Base-by-base conservation (phyloP, 2,888 invertebrate species). In the Mayetiola destructor region DNA sequence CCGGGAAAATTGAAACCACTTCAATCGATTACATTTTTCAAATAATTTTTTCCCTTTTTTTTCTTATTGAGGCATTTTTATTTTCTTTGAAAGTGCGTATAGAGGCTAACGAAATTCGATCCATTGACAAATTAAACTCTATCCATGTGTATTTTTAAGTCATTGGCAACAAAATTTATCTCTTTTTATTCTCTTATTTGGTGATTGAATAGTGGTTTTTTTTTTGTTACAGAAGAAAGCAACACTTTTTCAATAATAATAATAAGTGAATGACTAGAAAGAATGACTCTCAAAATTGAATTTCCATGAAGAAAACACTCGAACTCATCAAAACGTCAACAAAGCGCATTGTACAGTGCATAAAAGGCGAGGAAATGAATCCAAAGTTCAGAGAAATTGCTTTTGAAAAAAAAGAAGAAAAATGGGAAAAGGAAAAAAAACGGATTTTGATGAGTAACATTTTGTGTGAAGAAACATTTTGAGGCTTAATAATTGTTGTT, bases 381-480 rank as follows among this genome's bases (percentile, higher is more conserved):
- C 12, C 16, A 27, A 20, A 48, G 48, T 48, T 48, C 48, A 48
- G 27, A 27, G 29, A 48, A 48, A 48, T 48, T 27, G 27, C 27
- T n/a, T 48, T 23, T 27, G 27, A 48, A 27, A 48, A n/a, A n/a
- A n/a, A n/a, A n/a, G n/a, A n/a, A n/a, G n/a, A n/a, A n/a, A n/a
- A n/a, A n/a, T n/a, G n/a, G n/a, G n/a, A n/a, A n/a, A n/a, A n/a
- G n/a, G n/a, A n/a, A n/a, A n/a, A n/a, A n/a, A n/a, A n/a, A 48
- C 16, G 48, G 8, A 23, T 14, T 4, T 9, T 48, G 48, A 48
- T 27, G 27, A 2, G 27, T n/a, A 27, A 48, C 48, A 48, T 48
- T 27, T 48, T 48, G 48, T 48, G 23, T 27, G 5, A 48, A 48
- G 48, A 48, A 27, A 48, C 48, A 48, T n/a, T n/a, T n/a, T n/a